phyloP scores from a whole-genome alignment of 2,888 invertebrate species.

The Melinaea marsaeus region DNA sequence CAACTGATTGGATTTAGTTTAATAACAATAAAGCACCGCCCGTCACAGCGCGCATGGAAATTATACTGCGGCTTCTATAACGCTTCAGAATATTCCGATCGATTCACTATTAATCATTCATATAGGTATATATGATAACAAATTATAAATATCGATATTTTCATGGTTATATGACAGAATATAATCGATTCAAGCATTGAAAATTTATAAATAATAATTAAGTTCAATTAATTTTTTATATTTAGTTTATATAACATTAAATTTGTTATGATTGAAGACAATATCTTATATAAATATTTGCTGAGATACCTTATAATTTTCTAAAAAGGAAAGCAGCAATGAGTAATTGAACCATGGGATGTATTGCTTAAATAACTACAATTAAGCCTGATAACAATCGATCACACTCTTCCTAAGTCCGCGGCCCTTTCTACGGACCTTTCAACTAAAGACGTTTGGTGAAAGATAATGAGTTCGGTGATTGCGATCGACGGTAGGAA shows the following conservation, averaged over 20 bases:
- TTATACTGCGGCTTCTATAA: background rate
- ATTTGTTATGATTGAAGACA: no score
- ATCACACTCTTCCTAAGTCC: slow-evolving; percentile 9
- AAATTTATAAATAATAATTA: no score
- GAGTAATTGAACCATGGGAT: no score
- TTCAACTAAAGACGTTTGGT: slow-evolving; percentile 15
- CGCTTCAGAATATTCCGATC: slow-evolving; percentile 6
- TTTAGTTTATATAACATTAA: no score
- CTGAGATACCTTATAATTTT: no score
- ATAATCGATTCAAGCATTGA: no score
- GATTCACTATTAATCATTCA: background rate
- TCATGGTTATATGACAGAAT: no score
- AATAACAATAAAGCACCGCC: slow-evolving; percentile 66
- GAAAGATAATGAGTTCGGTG: slow-evolving; percentile 17
- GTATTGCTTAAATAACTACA: background rate
- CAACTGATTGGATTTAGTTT: slow-evolving; percentile 67
- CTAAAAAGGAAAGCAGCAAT: no score
- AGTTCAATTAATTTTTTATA: no score
- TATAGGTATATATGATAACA: no score
- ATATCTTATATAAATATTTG: no score
- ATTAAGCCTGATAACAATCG: slow-evolving; percentile 4
- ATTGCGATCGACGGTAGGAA: slow-evolving; percentile 7
- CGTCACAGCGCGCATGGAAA: slow-evolving; percentile 16
- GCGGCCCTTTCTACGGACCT: slow-evolving; percentile 13
- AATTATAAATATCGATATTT: no score